Percentiles rank a stretch among this genome's conserved stretches.
Conservation (phyloP, 2,113 vertebrate species). For the Rhinoptilus africanus region DNA sequence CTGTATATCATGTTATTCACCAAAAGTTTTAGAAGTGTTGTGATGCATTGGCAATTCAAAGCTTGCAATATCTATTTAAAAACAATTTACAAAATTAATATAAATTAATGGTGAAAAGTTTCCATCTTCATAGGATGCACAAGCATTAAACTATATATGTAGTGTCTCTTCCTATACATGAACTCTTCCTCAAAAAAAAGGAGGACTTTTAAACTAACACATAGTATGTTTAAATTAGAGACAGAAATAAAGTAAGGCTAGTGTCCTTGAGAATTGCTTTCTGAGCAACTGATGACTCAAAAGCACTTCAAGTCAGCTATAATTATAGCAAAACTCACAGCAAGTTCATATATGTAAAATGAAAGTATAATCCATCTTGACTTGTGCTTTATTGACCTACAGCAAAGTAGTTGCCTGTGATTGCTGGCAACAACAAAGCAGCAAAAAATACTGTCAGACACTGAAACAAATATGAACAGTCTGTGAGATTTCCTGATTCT, state of each 20-base stretch:
- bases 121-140: neutral
- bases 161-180: too few species aligned
- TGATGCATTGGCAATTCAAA: neutral
- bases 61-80: neutral
- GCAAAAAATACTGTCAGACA: neutral
- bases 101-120: neutral
- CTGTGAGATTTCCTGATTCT: constrained; percentile 34
- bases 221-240: neutral
- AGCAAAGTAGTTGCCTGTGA: neutral
- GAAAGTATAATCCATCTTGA: neutral
- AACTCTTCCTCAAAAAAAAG: neutral
- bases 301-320: neutral
- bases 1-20: neutral
- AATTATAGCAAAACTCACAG: neutral
- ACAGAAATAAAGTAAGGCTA: neutral
- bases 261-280: neutral
- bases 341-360: neutral
- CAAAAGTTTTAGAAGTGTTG: neutral
- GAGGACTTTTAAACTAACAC: neutral
- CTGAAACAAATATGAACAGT: neutral
- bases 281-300: neutral
- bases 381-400: neutral
- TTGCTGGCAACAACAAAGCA: neutral
- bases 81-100: neutral
- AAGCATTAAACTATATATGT: neutral